Percentiles rank a stretch among this genome's conserved stretches.
These are phyloP conservation scores for Chironex yamaguchii DNA, from an alignment of 30 jellyfish, hydroid and myxozoan genomes.

Conservation along the genomic window DNA sequence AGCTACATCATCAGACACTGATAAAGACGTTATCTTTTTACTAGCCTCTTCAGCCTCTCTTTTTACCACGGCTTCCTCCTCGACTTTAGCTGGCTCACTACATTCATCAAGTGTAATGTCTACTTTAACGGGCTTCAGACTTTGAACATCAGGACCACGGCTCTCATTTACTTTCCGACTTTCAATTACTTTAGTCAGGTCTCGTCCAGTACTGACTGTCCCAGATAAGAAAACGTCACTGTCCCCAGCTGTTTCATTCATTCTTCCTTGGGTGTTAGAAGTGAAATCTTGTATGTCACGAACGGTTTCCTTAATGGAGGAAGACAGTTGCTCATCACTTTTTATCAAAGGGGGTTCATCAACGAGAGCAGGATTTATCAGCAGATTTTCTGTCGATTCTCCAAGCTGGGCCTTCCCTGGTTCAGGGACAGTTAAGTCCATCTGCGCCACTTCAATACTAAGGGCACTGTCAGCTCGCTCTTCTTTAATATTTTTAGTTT, in stretches of 20 bases:
- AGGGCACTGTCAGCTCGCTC: constrained; percentile 25
- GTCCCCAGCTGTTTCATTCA: neutral
- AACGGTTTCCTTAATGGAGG: neutral
- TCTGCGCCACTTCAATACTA: constrained; percentile 7
- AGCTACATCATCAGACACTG: neutral
- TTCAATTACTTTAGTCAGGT: neutral
- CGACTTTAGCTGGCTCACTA: neutral
- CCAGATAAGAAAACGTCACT: neutral
- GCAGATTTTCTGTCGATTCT: constrained; percentile 64
- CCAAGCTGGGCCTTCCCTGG: constrained; percentile 2
- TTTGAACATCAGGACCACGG: neutral
- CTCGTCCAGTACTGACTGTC: constrained; percentile 9
- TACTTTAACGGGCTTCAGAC: neutral
- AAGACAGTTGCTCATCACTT: neutral
- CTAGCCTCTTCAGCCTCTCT: neutral
- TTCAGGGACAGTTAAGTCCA: neutral
- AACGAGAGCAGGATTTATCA: constrained; percentile 53
- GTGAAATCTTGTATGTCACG: constrained; percentile 7
- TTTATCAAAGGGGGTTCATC: neutral
- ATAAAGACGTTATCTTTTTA: neutral
- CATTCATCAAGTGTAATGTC: neutral
- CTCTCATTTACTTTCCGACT: neutral
- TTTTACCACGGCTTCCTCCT: neutral
- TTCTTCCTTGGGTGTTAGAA: neutral
- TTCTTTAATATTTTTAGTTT: neutral